Conservation (phyloP, 2,113 vertebrate genomes). For the human region GRCh38 chr20:53039001-53039500, state of each 20-base stretch:
- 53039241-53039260: too few relatives aligned
- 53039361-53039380: accelerated
- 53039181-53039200: background rate
- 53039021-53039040: too few relatives aligned
- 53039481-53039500: background rate
- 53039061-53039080: too few relatives aligned
- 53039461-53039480: background rate
- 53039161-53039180: background rate
- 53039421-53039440: background rate
- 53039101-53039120: too few relatives aligned
- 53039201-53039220: background rate
- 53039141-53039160: background rate
- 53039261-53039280: background rate
- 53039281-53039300: background rate
- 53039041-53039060: too few relatives aligned
- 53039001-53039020: too few relatives aligned
- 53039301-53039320: background rate
- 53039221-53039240: background rate
- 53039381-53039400: background rate
- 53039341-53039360: background rate
- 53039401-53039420: background rate
- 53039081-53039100: too few relatives aligned
- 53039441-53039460: background rate
- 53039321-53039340: background rate
- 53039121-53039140: too few relatives aligned